phyloP scores from a whole-genome alignment of 2,888 invertebrate genomes.

The Eristalis arbustorum region DNA sequence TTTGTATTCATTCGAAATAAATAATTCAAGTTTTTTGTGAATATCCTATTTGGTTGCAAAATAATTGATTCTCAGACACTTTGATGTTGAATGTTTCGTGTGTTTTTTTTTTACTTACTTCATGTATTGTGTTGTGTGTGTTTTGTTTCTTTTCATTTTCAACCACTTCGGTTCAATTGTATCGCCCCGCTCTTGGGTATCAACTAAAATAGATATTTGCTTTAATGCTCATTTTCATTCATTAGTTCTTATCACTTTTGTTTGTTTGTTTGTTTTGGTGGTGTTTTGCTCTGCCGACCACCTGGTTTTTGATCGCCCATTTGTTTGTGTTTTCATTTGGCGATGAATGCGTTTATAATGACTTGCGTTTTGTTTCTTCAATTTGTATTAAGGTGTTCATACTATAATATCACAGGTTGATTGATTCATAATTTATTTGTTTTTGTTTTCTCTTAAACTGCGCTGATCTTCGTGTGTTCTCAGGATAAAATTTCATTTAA shows the following conservation, averaged over 20 bases:
- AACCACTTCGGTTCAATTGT: constrained; percentile 3
- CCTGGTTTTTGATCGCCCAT: constrained; percentile 16
- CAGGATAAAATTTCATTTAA: constrained; percentile 73
- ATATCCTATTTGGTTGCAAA: constrained; percentile 45
- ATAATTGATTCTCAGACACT: constrained; percentile 68
- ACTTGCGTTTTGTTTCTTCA: constrained; percentile 53
- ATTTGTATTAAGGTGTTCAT: constrained; percentile 74
- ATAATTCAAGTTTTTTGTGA: constrained; percentile 14
- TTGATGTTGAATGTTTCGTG: constrained; percentile 57
- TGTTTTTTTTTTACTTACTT: background rate
- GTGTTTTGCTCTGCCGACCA: background rate
- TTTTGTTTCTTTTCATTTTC: background rate
- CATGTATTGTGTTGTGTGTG: background rate
- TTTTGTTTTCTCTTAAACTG: constrained; percentile 72
- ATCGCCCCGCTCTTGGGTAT: constrained; percentile 27
- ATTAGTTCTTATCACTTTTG: constrained; percentile 55
- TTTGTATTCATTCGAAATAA: constrained; percentile 25
- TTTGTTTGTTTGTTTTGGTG: constrained; percentile 44
- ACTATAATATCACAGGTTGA: constrained; percentile 76
- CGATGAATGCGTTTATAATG: constrained; percentile 67
- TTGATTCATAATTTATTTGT: constrained; percentile 72
- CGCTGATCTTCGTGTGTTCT: constrained; percentile 60
- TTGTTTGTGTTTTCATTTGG: constrained; percentile 5
- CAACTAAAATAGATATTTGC: constrained; percentile 55
- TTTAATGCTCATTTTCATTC: constrained; percentile 35